Evolutionary conservation across 2,113 vertebrate genomes (phyloP), one percentile per base, ranked within the genome.

Genomic region (Acanthisitta chloris): DNA sequence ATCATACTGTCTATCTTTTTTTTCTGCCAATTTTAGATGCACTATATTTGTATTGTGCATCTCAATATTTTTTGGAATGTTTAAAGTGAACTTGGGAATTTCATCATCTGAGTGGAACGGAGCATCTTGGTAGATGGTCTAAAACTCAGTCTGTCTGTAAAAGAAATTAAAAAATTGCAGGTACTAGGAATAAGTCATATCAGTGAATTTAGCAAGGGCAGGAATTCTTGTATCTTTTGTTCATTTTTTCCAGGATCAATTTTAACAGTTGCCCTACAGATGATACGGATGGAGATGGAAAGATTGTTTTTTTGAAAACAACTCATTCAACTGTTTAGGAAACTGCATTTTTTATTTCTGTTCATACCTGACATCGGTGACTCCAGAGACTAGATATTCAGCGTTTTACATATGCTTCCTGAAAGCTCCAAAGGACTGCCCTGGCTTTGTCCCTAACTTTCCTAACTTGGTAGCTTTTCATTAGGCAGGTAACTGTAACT

Each of bases 401-500:
- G 45, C 93, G 33, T 54, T 82, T 94, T 87, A 52, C 4, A 4
- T 87, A n/a, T 43, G 54, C 34, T 81, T 90, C 15, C 48, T 91
- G 88, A 86, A 72, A 86, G 58, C 46, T 78, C 64, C 14, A 15
- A 61, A 88, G 34, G 57, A 46, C 46, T 65, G 14, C 58, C 25
- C 29, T 87, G 74, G 33, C 54, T 86, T 81, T 86, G 42, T 94
- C 58, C 33, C 86, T 94, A 73, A 88, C 94, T 97, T 96, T 87
- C 28, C 92, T 72, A 93, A 20, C 69, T 89, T 52, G 8, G 80
- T 93, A 52, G 89, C 69, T 95, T 94, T 97, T 88, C 77, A 96
- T 78, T 88, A 90, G 85, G n/a, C 92, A 90, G 36, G 81, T 97
- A 97, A 94, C 90, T 58, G 71, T 94, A 92, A 90, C 73, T 94